Percentiles rank a stretch among this genome's conserved stretches.
phyloP scores from a whole-genome alignment of 2,888 invertebrate genomes.

The Plagiodera versicolora region DNA sequence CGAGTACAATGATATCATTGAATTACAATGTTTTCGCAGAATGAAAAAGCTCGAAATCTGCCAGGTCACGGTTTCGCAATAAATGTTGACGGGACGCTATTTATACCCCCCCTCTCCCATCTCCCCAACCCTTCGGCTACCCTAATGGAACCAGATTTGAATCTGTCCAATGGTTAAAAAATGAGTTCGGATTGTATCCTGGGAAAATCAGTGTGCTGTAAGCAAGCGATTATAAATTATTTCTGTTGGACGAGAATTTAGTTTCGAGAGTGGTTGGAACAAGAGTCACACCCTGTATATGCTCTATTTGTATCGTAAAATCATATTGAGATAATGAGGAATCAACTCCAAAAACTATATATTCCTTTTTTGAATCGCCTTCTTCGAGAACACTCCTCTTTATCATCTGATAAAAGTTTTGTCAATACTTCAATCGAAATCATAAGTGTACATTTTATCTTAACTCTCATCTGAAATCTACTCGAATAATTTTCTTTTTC shows the following conservation, averaged over 20 bases:
- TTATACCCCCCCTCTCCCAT: constrained; percentile 29
- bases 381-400: too few relatives aligned
- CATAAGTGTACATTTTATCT: too few relatives aligned
- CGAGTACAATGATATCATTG: constrained; percentile 55
- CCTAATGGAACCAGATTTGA: constrained; percentile 46
- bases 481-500: too few relatives aligned
- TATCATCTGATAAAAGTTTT: too few relatives aligned
- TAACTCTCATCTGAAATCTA: too few relatives aligned
- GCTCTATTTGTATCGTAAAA: too few relatives aligned
- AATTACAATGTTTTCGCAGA: constrained; percentile 51
- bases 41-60: constrained; percentile 50
- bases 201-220: constrained; percentile 30
- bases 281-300: too few relatives aligned
- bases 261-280: neutral
- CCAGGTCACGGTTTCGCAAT: constrained; percentile 52
- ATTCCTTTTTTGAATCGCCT: too few relatives aligned
- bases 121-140: too few relatives aligned
- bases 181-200: constrained; percentile 38
- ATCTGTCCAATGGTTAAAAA: constrained; percentile 46
- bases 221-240: constrained; percentile 23
- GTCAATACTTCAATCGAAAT: too few relatives aligned
- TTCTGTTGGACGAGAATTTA: constrained; percentile 3
- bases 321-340: too few relatives aligned
- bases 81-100: constrained; percentile 47
- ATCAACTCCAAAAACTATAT: too few relatives aligned